Percentiles rank a stretch among this genome's conserved stretches.
These are phyloP conservation scores for Diplazon laetatorius DNA, from an alignment of 2,888 invertebrate genomes.

Conservation along the genomic window DNA sequence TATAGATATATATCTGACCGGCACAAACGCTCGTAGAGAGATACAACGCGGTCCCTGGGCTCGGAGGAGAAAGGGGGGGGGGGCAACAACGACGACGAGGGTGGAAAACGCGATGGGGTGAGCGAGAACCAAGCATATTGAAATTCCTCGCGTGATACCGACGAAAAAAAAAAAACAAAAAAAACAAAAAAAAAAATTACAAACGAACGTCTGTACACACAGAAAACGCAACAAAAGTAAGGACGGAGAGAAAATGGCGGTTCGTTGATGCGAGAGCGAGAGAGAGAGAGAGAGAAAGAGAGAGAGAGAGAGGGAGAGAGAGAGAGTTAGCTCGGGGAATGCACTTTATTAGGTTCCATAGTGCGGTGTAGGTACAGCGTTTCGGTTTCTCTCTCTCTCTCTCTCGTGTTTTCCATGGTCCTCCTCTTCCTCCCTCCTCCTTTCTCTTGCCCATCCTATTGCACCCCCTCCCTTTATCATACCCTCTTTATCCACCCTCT, in stretches of 20 bases:
- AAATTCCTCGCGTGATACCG: constrained; percentile 64
- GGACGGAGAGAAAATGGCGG: constrained; percentile 19
- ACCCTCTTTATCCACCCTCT: too few species aligned
- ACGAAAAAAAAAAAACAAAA: too few species aligned
- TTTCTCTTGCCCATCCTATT: too few species aligned
- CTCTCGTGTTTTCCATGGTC: not conserved
- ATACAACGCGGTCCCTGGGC: too few species aligned
- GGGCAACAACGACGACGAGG: constrained; percentile 10
- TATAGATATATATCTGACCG: too few species aligned
- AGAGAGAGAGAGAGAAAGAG: too few species aligned
- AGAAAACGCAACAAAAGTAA: constrained; percentile 47
- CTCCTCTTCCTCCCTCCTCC: not conserved
- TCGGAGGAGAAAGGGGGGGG: too few species aligned
- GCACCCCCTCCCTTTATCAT: too few species aligned
- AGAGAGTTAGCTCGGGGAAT: constrained; percentile 50
- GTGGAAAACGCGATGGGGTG: constrained; percentile 4
- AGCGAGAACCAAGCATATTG: constrained; percentile 63
- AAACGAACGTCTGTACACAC: constrained; percentile 32
- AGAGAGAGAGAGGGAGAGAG: too few species aligned
- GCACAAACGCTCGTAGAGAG: too few species aligned
- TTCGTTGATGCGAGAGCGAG: too few species aligned
- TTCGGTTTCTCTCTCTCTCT: constrained; percentile 2
- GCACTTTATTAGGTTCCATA: constrained; percentile 62
- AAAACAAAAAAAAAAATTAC: too few species aligned
- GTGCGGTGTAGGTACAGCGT: constrained; percentile 5